These are phyloP conservation scores for Amblyteles armatorius DNA, from an alignment of 2,888 invertebrate species.

Conservation along the genomic window DNA sequence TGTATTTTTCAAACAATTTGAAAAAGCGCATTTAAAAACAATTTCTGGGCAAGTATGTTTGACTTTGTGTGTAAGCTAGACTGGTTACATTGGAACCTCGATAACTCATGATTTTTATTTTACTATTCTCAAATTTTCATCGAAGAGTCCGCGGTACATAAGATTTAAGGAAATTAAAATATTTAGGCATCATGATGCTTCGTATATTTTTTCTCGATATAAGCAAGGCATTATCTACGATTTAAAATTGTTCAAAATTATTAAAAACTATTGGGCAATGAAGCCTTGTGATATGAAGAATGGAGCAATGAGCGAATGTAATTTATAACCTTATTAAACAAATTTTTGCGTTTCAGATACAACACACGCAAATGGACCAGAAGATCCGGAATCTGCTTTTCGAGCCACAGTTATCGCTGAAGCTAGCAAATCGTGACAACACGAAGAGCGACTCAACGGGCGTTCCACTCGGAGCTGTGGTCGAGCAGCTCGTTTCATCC, in stretches of 20 bases:
- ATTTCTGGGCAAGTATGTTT: too few relatives aligned
- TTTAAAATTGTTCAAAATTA: background rate
- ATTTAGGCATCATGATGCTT: too few relatives aligned
- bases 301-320: background rate
- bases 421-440: slow-evolving; percentile 74
- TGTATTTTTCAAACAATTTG: too few relatives aligned
- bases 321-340: background rate
- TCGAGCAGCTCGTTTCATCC: slow-evolving; percentile 80
- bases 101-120: too few relatives aligned
- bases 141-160: too few relatives aligned
- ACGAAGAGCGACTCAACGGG: slow-evolving; percentile 76
- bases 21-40: too few relatives aligned
- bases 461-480: slow-evolving; percentile 79
- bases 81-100: too few relatives aligned
- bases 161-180: too few relatives aligned
- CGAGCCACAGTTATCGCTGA: slow-evolving; percentile 79
- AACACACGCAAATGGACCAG: slow-evolving; percentile 82
- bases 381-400: slow-evolving; percentile 81
- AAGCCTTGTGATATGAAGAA: background rate
- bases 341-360: slow-evolving; percentile 74
- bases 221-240: background rate
- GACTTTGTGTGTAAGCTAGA: too few relatives aligned
- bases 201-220: background rate
- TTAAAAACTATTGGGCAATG: background rate
- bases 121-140: too few relatives aligned